Evolutionary conservation across 2,113 vertebrate genomes (phyloP), one percentile per base, ranked within the genome.

Genomic region (Calonectris borealis): DNA sequence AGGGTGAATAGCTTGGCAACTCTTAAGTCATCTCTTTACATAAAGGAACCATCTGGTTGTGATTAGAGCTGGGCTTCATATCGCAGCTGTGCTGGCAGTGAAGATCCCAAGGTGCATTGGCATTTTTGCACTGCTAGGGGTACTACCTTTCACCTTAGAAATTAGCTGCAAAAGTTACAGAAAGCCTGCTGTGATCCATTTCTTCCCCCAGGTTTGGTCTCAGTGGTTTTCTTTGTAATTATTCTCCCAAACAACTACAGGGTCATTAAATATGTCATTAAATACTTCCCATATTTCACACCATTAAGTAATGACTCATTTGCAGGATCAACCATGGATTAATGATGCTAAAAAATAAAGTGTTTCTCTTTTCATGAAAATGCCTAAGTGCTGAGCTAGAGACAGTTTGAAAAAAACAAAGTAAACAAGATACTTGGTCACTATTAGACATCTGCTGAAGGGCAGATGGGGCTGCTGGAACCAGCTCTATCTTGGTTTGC

Each of bases 1-100:
- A 69, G 87, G 62, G 94, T 96, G 96, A 97, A 97, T 96, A 94
- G 93, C 89, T 94, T 97, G 96, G 97, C 96, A 96, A 25, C 46
- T 27, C 89, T 95, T 95, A 78, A 95, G 81, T 89, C 42, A 4
- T 70, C 78, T 90, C 62, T 46, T 87, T 82, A 77, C 58, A 95
- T 57, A 91, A 80, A 93, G 95, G 97, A 97, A 97, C 89, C 96
- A 94, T 94, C 91, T 95, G 97, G 86, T 54, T 51, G 77, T 73
- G 96, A 97, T 97, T 93, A 91, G 81, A 95, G 61, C 70, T 44
- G 61, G 73, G 68, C 48, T 65, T 76, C 1, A 0, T 57, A 27
- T 40, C 2, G 0, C 96, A 79, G 75, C 77, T 87, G 80, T 3
- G 6, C 80, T 79, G 27, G 40, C 18, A 40, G 24, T 36, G 58